Conservation (phyloP, 30 jellyfish, hydroid and myxozoan genomes). For the Aurelia sp. region DNA sequence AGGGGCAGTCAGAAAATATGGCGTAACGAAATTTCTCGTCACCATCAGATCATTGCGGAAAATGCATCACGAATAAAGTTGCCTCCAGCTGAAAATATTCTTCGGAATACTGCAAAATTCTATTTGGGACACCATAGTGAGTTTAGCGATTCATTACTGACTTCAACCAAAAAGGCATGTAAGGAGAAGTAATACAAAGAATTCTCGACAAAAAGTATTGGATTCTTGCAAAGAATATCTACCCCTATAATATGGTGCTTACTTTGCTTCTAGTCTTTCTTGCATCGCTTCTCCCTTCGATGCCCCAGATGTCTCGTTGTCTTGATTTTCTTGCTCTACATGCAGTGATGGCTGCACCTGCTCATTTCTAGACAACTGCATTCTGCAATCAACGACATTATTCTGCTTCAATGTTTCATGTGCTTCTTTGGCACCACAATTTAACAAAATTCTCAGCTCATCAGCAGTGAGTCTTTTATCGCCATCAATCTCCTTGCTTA, state of each 20-base stretch:
- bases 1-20: no score
- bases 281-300: neutral
- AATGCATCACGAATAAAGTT: no score
- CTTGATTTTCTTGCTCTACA: neutral
- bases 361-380: neutral
- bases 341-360: neutral
- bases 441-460: conserved; percentile 29
- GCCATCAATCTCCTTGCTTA: neutral
- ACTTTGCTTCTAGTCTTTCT: conserved; percentile 9
- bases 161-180: no score
- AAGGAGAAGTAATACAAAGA: no score
- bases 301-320: neutral
- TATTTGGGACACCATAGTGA: no score
- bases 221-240: no score
- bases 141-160: no score
- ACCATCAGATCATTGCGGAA: no score
- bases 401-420: conserved; percentile 5
- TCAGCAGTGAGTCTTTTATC: conserved; percentile 11
- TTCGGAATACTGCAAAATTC: no score
- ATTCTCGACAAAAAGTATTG: no score
- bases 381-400: neutral
- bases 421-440: conserved; percentile 20
- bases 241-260: neutral
- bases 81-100: no score
- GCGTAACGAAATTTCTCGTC: no score